These are phyloP conservation scores for Eulithis testata DNA, from an alignment of 2,888 invertebrate genomes.

Conservation along the genomic window DNA sequence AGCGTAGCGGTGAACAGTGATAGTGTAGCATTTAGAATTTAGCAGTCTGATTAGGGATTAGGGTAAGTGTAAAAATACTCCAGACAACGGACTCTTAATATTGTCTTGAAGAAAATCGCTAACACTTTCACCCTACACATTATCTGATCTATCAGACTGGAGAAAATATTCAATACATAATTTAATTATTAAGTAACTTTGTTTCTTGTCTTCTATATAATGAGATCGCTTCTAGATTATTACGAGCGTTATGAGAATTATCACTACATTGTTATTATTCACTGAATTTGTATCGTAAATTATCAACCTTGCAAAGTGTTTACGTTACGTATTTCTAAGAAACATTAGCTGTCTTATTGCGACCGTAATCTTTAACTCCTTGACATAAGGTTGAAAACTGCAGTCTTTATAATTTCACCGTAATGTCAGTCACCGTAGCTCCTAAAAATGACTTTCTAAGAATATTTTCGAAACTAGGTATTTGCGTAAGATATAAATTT, in stretches of 20 bases:
- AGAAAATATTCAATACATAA: slow-evolving; percentile 53
- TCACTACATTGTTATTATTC: slow-evolving; percentile 30
- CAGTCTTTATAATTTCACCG: too few species aligned
- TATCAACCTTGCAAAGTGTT: slow-evolving; percentile 10
- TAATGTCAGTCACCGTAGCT: too few species aligned
- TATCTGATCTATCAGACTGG: slow-evolving; percentile 40
- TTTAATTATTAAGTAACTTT: slow-evolving; percentile 49
- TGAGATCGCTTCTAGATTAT: slow-evolving; percentile 32
- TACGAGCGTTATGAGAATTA: slow-evolving; percentile 27
- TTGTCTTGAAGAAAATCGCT: slow-evolving; percentile 18
- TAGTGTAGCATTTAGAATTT: too few species aligned
- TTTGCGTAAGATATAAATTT: too few species aligned
- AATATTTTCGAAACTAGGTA: too few species aligned
- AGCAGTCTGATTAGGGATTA: too few species aligned
- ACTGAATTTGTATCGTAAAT: slow-evolving; percentile 10
- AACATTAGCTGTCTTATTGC: background rate
- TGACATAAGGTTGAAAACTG: too few species aligned
- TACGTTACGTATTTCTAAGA: background rate
- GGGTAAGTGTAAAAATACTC: too few species aligned
- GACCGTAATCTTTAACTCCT: background rate
- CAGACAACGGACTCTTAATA: too few species aligned
- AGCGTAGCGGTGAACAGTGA: too few species aligned
- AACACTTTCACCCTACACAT: slow-evolving; percentile 20
- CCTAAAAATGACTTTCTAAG: too few species aligned
- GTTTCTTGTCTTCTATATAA: slow-evolving; percentile 36